Evolutionary conservation across 2,797 vertebrate genomes (phyloP), one percentile per base, ranked within the genome.

Genomic region (Sebastes elongatus): DNA sequence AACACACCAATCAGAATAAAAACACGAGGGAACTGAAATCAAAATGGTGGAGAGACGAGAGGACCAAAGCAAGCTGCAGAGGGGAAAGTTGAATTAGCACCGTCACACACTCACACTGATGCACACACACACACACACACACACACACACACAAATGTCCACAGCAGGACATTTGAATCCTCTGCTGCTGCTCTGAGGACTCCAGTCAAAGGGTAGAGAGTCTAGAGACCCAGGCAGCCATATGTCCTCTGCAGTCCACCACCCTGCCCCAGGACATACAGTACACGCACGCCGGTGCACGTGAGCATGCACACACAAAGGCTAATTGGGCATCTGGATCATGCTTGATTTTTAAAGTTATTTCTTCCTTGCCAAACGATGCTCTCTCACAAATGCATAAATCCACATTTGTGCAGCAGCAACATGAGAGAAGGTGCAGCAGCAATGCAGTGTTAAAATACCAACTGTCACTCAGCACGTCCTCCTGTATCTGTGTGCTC

Each of bases 181-280:
- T 65, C 53, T 68, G 71, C 67, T 67, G 74, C 79, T 59, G 70
- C 79, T 90, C 52, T 8, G 7, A 87, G 76, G 76, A 76, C 75
- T 90, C 46, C 60, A 66, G 73, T 90, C 77, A 73, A 82, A 87
- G 85, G 22, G 61, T 25, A 77, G 69, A 38, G 62, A 25, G 35
- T 65, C 35, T 42, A 38, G 35, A 80, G 78, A 85, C 86, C 72
- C 27, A 22, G 74, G 71, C 76, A 66, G 83, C 81, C 92, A 93
- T 85, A 85, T 89, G 91, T 85, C 91, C 88, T 80, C 83, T 78
- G 80, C 85, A 85, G 89, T 76, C 79, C 80, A 80, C 63, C 70
- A 83, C 73, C 46, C 69, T 84, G 89, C 90, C 83, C 73, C 69
- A 69, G 83, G 87, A 88, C 82, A 80, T 53, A 59, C 61, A 55